Evolutionary conservation across 1,140 invertebrate genomes (phyloP).

Genomic region (Papilio aristodemus): DNA sequence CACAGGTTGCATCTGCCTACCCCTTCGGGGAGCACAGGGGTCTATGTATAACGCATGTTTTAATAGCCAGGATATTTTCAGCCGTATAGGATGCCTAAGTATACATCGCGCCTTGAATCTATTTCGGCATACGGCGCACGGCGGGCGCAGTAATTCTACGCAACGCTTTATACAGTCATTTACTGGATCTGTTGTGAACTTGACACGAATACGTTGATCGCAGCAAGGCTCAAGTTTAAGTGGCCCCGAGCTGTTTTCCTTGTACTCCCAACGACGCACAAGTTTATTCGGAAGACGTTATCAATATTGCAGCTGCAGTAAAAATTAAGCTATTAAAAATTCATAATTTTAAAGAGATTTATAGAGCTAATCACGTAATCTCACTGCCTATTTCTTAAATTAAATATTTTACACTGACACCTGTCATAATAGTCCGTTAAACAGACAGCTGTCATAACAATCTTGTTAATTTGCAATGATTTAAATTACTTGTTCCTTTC

Average conservation of each 20-base stretch:
- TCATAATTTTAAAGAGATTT: neutral
- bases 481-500: neutral
- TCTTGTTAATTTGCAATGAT: neutral
- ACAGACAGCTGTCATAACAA: neutral
- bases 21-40: too few species aligned
- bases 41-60: neutral
- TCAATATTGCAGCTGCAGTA: too few species aligned
- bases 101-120: conserved; percentile 21
- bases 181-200: conserved; percentile 36
- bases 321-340: too few species aligned
- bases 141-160: conserved; percentile 23
- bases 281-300: neutral
- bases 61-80: conserved; percentile 22
- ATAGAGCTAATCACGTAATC: neutral
- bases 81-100: conserved; percentile 6
- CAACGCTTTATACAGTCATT: conserved; percentile 38
- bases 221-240: neutral
- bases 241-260: neutral
- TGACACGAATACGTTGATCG: conserved; percentile 36
- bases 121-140: conserved; percentile 2
- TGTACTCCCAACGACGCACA: neutral
- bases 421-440: neutral
- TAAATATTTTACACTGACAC: too few species aligned
- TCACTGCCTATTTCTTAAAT: neutral
- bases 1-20: too few species aligned